A percentile compares a stretch with the other conserved stretches of the same genome.
phyloP scores from a whole-genome alignment of 2,888 invertebrate genomes.

The Matsumyia berberina region DNA sequence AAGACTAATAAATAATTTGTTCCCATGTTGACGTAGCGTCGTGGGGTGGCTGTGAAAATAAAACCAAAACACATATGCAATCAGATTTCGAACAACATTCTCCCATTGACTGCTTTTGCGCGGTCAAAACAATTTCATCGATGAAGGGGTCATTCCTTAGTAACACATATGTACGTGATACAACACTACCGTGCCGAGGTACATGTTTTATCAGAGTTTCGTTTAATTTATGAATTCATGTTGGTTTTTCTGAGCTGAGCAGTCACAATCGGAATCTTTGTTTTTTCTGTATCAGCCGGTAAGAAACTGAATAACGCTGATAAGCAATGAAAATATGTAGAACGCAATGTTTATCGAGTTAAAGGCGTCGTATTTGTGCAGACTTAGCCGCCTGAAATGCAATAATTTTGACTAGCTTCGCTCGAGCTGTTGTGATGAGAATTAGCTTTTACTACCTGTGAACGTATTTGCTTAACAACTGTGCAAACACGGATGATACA shows the following conservation, averaged over 20 bases:
- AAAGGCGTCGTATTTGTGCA: too few relatives aligned
- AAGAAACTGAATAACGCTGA: not conserved
- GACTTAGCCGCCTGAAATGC: too few relatives aligned
- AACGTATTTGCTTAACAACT: too few relatives aligned
- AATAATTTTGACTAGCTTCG: too few relatives aligned
- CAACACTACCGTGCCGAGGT: not conserved
- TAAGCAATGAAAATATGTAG: not conserved
- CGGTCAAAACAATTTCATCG: constrained; percentile 11
- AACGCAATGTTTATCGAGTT: constrained; percentile 3
- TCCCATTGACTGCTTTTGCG: not conserved
- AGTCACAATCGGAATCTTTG: not conserved
- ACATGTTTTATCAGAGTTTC: constrained; percentile 8
- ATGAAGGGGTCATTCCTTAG: not conserved
- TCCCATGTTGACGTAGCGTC: not conserved
- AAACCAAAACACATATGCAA: not conserved
- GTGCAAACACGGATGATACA: too few relatives aligned
- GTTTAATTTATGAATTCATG: constrained; percentile 17
- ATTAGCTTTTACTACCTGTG: too few relatives aligned
- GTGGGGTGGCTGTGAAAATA: not conserved
- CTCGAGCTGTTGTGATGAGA: too few relatives aligned
- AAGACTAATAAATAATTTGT: not conserved
- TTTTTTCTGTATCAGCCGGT: not conserved
- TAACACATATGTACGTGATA: not conserved
- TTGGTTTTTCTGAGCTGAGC: not conserved
- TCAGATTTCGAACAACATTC: not conserved